phyloP scores from a whole-genome alignment of 2,797 vertebrate genomes.

The Parauchenoglanis ngamensis region DNA sequence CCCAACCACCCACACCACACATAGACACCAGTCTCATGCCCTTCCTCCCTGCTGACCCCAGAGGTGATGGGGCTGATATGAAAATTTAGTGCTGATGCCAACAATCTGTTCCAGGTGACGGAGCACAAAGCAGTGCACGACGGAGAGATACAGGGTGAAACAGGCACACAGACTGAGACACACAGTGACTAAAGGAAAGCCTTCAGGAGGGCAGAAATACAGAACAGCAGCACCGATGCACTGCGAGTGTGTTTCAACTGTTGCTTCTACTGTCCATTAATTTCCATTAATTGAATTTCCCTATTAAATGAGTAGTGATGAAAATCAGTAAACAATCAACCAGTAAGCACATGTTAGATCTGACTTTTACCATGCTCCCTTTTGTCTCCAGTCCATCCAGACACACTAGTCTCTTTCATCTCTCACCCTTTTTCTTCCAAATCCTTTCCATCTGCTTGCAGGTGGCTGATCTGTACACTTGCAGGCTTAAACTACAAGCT shows the following conservation, averaged over 20 bases:
- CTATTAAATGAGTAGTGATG: neutral
- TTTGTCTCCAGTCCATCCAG: neutral
- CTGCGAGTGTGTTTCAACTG: neutral
- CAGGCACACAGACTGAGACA: neutral
- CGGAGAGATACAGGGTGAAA: neutral
- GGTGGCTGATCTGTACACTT: neutral
- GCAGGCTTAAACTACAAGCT: constrained; percentile 21
- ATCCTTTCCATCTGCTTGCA: constrained; percentile 2
- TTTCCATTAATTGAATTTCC: neutral
- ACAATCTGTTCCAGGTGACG: constrained; percentile 20
- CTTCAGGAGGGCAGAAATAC: neutral
- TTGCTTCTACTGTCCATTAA: neutral
- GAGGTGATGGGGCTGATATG: neutral
- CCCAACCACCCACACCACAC: too few species aligned
- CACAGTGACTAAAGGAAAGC: constrained; percentile 3
- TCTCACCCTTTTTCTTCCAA: neutral
- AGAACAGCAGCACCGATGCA: neutral
- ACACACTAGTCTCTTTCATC: neutral
- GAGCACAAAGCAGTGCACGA: neutral
- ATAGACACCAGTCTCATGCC: neutral
- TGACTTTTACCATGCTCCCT: neutral
- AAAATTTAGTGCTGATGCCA: neutral
- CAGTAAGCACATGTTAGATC: neutral
- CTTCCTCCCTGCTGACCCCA: neutral
- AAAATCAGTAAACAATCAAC: neutral